phyloP scores from a whole-genome alignment of 2,888 invertebrate species.

The Dermolepida albohirtum region DNA sequence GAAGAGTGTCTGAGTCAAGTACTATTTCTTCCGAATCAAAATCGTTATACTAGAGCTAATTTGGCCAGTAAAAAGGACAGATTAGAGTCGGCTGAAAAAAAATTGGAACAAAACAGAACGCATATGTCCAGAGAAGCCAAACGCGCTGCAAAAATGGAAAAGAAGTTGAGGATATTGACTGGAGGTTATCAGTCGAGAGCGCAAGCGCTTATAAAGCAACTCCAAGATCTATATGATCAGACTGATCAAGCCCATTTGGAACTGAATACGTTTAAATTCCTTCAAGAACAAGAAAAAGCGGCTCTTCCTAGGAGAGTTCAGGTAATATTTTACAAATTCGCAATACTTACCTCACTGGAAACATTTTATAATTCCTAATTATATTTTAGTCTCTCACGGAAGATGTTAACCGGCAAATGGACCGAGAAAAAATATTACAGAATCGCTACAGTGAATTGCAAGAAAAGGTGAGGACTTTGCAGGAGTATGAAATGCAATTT shows the following conservation, averaged over 20 bases:
- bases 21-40: conserved; percentile 84
- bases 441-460: conserved; percentile 82
- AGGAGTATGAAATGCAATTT: conserved; percentile 52
- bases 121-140: conserved; percentile 99
- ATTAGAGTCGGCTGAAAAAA: conserved; percentile 91
- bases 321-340: conserved; percentile 64
- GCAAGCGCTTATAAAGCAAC: conserved; percentile 88
- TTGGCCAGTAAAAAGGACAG: conserved; percentile 96
- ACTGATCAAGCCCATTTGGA: conserved; percentile 92
- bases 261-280: conserved; percentile 88
- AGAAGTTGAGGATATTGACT: conserved; percentile 94
- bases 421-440: conserved; percentile 90
- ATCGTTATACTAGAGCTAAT: conserved; percentile 88
- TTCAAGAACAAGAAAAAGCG: conserved; percentile 89
- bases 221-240: conserved; percentile 88
- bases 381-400: conserved; percentile 82
- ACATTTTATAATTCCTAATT: conserved; percentile 10
- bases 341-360: not conserved
- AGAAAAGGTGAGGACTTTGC: conserved; percentile 68
- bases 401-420: conserved; percentile 92
- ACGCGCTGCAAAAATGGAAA: conserved; percentile 96
- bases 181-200: conserved; percentile 86
- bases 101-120: conserved; percentile 90
- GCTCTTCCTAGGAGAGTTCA: conserved; percentile 92
- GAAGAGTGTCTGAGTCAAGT: conserved; percentile 95